A percentile compares a stretch with the other conserved stretches of the same genome.
Conservation (phyloP, 2,113 vertebrate genomes). For the Dicentrarchus labrax region DNA sequence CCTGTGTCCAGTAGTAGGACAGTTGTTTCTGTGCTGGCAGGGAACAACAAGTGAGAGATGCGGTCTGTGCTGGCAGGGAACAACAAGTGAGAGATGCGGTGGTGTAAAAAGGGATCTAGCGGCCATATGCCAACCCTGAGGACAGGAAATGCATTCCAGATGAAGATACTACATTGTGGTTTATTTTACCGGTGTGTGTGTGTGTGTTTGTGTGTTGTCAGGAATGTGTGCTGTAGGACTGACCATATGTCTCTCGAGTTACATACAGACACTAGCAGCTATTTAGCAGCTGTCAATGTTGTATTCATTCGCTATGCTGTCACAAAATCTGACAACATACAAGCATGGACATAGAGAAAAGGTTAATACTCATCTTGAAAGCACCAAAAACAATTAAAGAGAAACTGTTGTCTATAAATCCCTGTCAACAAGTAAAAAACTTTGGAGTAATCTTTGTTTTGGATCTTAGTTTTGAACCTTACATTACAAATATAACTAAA, state of each 20-base stretch:
- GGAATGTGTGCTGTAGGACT: conserved; percentile 19
- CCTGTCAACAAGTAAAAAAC: too few species aligned
- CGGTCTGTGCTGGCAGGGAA: neutral
- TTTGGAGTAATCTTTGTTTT: too few species aligned
- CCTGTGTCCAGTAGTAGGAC: conserved; percentile 4
- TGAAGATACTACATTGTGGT: conserved; percentile 65
- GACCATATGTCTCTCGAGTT: conserved; percentile 23
- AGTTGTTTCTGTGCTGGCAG: conserved; percentile 24
- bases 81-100: conserved; percentile 18
- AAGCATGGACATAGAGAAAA: neutral
- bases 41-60: conserved; percentile 17
- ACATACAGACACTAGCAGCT: neutral
- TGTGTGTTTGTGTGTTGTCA: conserved; percentile 22
- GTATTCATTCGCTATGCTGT: neutral
- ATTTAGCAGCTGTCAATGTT: neutral
- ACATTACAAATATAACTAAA: too few species aligned
- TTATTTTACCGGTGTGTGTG: conserved; percentile 46
- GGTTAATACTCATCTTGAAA: neutral
- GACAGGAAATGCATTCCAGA: conserved; percentile 76
- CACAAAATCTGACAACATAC: neutral
- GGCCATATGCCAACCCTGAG: conserved; percentile 34
- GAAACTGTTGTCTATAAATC: too few species aligned
- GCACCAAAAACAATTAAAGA: neutral
- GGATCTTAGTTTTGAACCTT: too few species aligned
- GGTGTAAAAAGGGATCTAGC: conserved; percentile 53